These are phyloP conservation scores for Odontothrips loti DNA, from an alignment of 2,888 invertebrate species.

Conservation along the genomic window DNA sequence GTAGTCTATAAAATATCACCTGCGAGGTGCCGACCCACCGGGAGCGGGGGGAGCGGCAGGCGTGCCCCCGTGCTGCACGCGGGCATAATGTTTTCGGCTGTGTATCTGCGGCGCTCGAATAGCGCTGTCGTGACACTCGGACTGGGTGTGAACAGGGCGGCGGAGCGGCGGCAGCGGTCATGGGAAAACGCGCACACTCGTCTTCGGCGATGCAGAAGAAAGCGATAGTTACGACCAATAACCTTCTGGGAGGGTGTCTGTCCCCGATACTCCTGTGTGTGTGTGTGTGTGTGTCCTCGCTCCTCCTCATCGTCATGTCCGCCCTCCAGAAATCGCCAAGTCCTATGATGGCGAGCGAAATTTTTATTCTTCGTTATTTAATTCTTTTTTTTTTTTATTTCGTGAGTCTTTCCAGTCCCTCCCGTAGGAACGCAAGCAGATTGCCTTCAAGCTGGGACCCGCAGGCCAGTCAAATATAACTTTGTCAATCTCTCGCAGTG, in stretches of 20 bases:
- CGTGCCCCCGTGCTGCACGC: background rate
- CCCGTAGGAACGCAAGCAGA: no score
- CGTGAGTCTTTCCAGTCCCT: background rate
- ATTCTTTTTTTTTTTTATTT: background rate
- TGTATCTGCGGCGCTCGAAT: no score
- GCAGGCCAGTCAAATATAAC: no score
- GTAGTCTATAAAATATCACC: constrained; percentile 17
- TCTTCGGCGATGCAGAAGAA: no score
- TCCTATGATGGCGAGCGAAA: background rate
- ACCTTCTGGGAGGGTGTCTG: background rate
- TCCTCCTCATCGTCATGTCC: background rate
- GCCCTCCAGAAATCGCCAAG: background rate
- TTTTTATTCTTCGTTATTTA: background rate
- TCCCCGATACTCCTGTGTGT: background rate
- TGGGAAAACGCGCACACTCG: no score
- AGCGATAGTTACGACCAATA: background rate
- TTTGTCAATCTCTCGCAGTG: no score
- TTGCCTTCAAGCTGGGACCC: no score
- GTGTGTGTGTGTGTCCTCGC: background rate
- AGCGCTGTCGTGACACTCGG: no score
- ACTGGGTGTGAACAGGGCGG: no score
- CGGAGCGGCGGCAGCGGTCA: no score
- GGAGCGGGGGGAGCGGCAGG: background rate
- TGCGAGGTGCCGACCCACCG: background rate
- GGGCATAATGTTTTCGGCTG: no score